Evolutionary conservation across 2,113 vertebrate species (phyloP), one percentile per base, ranked within the genome.

Genomic region (Mirounga angustirostris): DNA sequence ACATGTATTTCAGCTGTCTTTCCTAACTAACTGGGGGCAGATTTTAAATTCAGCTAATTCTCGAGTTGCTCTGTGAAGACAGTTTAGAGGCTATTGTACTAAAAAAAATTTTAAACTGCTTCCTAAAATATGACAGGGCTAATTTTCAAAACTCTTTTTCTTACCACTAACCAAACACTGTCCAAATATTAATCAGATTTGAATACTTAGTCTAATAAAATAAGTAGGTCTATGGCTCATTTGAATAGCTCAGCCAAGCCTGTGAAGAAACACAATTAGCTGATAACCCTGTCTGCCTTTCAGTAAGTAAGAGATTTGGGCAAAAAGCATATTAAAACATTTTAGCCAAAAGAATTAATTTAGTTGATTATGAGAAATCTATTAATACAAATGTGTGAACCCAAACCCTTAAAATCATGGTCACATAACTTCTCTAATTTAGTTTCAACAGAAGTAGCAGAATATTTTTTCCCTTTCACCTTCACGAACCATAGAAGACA

Each of bases 171-270:
- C 93, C 67, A 79, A 96, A 78, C 54, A 95, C 61, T 96, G 71
- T 87, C 63, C 76, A 94, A 94, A 91, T 73, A 89, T 89, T 94
- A 95, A 91, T 95, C 85, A 94, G 85, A 82, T 95, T 94, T 94
- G 82, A 96, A 50, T 61, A 89, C 30, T 89, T 82, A 91, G 54
- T 12, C 84, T 96, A 97, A 95, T 89, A 94, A 95, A 94, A 91
- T 83, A 90, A 94, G 67, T 65, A 80, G 33, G 76, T n/a, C 36
- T 86, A 73, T 0, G 11, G 46, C 54, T 91, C 58, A 84, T 88
- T 94, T 91, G 61, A 96, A 93, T 73, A 88, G 19, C 58, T 97
- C 82, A 93, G 79, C 43, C 79, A 97, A 91, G 85, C 54, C 85
- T 76, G 54, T 43, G 63, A 95, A 82, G 73, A 89, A 94, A 81